phyloP scores from a whole-genome alignment of 92 coral and sea anemone species.

The Parazoanthus swiftii region DNA sequence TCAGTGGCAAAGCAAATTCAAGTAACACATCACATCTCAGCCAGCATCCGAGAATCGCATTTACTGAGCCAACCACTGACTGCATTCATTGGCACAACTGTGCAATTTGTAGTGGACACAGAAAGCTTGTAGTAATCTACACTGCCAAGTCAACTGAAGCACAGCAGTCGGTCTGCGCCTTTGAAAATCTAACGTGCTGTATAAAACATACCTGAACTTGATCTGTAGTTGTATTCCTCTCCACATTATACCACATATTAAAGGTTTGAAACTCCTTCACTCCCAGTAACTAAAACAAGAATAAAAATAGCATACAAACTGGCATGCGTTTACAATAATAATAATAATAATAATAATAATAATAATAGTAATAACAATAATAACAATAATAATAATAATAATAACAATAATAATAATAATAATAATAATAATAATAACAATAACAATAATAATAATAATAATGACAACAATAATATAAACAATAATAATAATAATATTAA shows the following conservation, averaged over 20 bases:
- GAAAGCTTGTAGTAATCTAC: too few relatives aligned
- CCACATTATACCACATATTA: slow-evolving; percentile 84
- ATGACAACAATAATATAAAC: neutral
- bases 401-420: neutral
- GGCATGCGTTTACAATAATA: neutral
- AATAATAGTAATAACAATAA: neutral
- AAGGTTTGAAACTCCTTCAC: slow-evolving; percentile 93
- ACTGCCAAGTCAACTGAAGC: too few relatives aligned
- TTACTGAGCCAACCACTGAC: too few relatives aligned
- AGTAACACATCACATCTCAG: too few relatives aligned
- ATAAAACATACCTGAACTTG: slow-evolving; percentile 71
- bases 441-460: neutral
- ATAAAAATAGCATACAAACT: neutral
- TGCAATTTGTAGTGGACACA: too few relatives aligned
- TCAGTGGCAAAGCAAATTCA: too few relatives aligned
- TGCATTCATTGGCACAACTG: too few relatives aligned
- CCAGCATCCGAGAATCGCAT: too few relatives aligned
- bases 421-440: neutral
- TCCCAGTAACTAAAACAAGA: slow-evolving; percentile 73
- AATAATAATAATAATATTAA: neutral
- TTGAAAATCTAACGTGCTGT: neutral
- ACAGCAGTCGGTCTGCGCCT: too few relatives aligned
- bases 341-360: neutral
- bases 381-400: neutral
- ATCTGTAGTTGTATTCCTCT: slow-evolving; percentile 59